Percentiles rank a stretch among this genome's conserved stretches.
phyloP scores from a whole-genome alignment of 2,888 invertebrate species.

The Anthophora plumipes region DNA sequence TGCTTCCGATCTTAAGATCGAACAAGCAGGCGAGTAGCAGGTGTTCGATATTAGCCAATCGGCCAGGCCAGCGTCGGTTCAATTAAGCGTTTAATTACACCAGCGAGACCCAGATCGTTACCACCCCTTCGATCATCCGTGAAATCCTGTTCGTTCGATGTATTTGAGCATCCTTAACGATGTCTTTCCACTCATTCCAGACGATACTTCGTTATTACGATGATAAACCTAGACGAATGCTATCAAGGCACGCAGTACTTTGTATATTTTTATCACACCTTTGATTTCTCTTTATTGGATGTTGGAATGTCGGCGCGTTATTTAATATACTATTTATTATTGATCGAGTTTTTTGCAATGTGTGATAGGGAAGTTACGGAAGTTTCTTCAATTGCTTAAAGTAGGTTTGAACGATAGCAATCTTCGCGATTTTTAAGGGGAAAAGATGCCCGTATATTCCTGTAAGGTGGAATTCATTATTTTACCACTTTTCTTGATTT shows the following conservation, averaged over 20 bases:
- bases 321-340: no score
- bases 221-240: neutral
- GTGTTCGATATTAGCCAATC: constrained; percentile 63
- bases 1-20: constrained; percentile 10
- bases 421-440: no score
- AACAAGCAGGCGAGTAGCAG: constrained; percentile 44
- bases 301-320: no score
- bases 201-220: constrained; percentile 43
- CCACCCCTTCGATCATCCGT: constrained; percentile 63
- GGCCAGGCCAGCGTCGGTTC: constrained; percentile 42
- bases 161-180: constrained; percentile 38
- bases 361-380: no score
- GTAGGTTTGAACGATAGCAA: no score
- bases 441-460: no score
- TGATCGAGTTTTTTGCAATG: no score
- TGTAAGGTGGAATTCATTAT: no score
- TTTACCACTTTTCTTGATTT: no score
- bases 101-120: constrained; percentile 38
- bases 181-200: neutral
- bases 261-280: neutral
- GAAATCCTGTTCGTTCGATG: constrained; percentile 41
- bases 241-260: neutral
- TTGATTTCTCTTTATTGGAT: no score
- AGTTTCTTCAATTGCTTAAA: no score
- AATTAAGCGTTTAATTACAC: constrained; percentile 69